Evolutionary conservation across 2,113 vertebrate species (phyloP), one percentile per base, ranked within the genome.

Genomic region (Semicossyphus pulcher): DNA sequence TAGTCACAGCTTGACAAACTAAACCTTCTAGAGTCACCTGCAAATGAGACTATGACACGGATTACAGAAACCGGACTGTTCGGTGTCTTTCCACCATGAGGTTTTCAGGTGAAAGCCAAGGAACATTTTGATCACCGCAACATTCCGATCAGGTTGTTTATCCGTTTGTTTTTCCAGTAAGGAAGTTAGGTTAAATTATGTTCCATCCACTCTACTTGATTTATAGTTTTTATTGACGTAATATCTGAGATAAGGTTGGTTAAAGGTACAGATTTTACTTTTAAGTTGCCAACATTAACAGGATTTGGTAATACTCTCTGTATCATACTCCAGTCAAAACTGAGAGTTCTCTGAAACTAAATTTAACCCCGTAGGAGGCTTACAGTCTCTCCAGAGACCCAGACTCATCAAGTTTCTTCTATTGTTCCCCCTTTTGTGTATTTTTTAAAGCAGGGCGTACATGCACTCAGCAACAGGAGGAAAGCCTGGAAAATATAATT

Each of bases 381-480:
- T n/a, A n/a, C n/a, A n/a, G n/a, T n/a, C 7, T 39, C 23, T 39
- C 23, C 51, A 32, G 45, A 34, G 23, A 65, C 23, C 9, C 11
- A 48, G 14, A n/a, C 7, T 0, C 62, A 56, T 65, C 58, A 44
- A 1, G 32, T 70, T 31, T 70, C 48, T 26, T 69, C 62, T 72
- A 31, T 68, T 48, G 7, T 34, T 6, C 4, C 1, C 21, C 0
- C 25, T 20, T 51, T 10, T 73, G 25, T 28, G 11, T n/a, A n/a
- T n/a, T n/a, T n/a, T n/a, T n/a, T n/a, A n/a, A n/a, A 14, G 20
- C 9, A 47, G 32, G 31, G 15, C 1, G 7, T 10, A 14, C 23
- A 28, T 4, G 10, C 23, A 7, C 10, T 21, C 15, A 32, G 31
- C 25, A 47, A 41, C 23, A 26, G 29, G 10, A 48, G 5, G 3